A percentile compares a stretch with the other conserved stretches of the same genome.
Conservation (phyloP, 2,113 vertebrate genomes). For the Cichladusa arquata region DNA sequence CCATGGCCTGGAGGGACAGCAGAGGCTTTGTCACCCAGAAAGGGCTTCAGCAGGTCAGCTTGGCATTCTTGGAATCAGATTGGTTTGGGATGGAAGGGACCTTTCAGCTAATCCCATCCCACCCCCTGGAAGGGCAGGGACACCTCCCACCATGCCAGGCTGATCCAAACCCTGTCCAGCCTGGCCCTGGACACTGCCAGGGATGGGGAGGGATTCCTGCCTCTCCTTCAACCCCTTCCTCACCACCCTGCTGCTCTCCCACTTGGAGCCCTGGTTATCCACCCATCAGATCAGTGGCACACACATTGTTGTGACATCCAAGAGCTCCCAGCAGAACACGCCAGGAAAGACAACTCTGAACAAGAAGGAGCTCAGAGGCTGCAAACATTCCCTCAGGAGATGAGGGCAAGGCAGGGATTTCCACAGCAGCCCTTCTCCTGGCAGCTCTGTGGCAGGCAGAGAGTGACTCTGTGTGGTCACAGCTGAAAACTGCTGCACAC, state of each 20-base stretch:
- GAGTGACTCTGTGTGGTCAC: constrained; percentile 34
- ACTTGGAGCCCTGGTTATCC: not conserved
- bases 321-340: not conserved
- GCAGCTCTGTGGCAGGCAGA: not conserved
- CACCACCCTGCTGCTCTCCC: not conserved
- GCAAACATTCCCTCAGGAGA: not conserved
- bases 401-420: not conserved
- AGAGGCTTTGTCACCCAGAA: not conserved
- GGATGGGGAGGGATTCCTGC: not conserved
- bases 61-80: not conserved
- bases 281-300: not conserved
- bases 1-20: not conserved
- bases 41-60: not conserved
- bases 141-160: not conserved
- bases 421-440: not conserved
- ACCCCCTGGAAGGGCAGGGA: not conserved
- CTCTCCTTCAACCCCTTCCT: not conserved
- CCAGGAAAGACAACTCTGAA: not conserved
- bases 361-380: not conserved
- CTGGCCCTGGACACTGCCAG: not conserved
- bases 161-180: not conserved
- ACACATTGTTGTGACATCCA: not conserved
- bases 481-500: not conserved
- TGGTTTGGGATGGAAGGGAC: not conserved
- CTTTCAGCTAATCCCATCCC: not conserved